A percentile compares a stretch with the other conserved stretches of the same genome.
phyloP scores from a whole-genome alignment of 2,888 invertebrate species.

The Bugula neritina region DNA sequence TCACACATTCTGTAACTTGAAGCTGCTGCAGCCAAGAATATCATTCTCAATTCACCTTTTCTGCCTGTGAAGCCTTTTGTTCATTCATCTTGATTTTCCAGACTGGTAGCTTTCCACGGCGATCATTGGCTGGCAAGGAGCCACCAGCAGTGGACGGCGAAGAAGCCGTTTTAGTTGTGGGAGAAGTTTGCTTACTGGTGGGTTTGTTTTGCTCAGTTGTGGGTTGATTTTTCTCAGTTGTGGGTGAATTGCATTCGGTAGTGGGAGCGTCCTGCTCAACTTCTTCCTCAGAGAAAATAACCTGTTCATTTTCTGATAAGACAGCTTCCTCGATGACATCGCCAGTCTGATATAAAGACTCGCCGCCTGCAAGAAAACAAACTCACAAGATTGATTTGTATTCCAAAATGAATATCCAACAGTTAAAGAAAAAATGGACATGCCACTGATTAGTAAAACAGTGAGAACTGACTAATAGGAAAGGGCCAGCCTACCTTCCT shows the following conservation, averaged over 20 bases:
- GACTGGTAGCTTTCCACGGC: conserved; percentile 14
- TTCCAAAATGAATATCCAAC: no score
- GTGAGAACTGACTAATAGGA: no score
- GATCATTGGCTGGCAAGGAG: not conserved
- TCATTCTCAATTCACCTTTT: not conserved
- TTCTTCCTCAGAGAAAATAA: not conserved
- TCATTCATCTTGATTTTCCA: conserved; percentile 18
- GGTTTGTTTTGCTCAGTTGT: no score
- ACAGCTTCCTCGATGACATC: not conserved
- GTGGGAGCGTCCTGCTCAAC: not conserved
- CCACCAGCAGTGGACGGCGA: no score
- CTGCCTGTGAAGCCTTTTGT: not conserved
- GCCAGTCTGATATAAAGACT: not conserved
- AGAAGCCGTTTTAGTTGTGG: not conserved
- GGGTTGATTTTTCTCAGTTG: no score
- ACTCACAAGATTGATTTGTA: no score
- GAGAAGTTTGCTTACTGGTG: not conserved
- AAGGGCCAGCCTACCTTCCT: no score
- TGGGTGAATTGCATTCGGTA: not conserved
- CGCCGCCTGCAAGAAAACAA: no score
- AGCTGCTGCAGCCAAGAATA: not conserved
- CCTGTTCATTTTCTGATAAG: not conserved
- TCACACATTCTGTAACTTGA: not conserved
- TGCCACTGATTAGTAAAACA: no score
- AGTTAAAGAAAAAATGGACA: no score